Evolutionary conservation across 2,113 vertebrate species (phyloP).

Genomic region (Rhombomys opimus): DNA sequence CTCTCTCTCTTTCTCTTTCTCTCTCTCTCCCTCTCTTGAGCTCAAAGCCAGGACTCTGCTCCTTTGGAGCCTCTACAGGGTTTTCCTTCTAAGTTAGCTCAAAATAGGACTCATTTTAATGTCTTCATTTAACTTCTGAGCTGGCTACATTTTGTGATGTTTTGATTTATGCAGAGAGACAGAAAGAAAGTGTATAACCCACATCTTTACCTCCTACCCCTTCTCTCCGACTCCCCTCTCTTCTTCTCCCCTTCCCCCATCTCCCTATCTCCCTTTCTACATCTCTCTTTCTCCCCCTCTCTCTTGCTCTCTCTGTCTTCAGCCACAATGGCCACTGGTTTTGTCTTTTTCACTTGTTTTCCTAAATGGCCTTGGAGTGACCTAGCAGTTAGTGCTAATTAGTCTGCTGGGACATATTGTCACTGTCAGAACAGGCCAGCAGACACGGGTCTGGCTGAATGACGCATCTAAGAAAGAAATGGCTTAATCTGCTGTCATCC

Average conservation of each 20-base stretch:
- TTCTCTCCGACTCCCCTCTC: not conserved
- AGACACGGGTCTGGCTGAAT: not conserved
- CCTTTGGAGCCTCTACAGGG: not conserved
- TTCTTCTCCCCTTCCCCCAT: no score
- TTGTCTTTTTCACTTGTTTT: conserved; percentile 51
- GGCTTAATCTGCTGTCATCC: conserved; percentile 9
- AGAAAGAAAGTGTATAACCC: not conserved
- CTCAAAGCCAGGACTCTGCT: not conserved
- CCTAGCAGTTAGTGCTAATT: conserved; percentile 74
- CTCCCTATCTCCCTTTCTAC: not conserved
- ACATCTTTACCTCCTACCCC: not conserved
- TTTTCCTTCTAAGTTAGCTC: not conserved
- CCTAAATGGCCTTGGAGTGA: conserved; percentile 72
- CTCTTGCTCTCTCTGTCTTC: not conserved
- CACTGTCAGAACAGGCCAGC: conserved; percentile 2
- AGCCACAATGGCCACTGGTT: not conserved
- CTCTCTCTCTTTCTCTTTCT: not conserved
- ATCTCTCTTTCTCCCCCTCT: not conserved
- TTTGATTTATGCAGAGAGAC: not conserved
- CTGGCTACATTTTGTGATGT: not conserved
- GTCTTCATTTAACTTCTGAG: not conserved
- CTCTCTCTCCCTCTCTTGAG: no score
- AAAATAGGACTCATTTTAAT: not conserved
- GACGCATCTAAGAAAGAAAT: not conserved
- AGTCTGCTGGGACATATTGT: conserved; percentile 62